A percentile compares a stretch with the other conserved stretches of the same genome.
phyloP scores from a whole-genome alignment of 1,140 invertebrate species.

The Drosophila ohnishii region DNA sequence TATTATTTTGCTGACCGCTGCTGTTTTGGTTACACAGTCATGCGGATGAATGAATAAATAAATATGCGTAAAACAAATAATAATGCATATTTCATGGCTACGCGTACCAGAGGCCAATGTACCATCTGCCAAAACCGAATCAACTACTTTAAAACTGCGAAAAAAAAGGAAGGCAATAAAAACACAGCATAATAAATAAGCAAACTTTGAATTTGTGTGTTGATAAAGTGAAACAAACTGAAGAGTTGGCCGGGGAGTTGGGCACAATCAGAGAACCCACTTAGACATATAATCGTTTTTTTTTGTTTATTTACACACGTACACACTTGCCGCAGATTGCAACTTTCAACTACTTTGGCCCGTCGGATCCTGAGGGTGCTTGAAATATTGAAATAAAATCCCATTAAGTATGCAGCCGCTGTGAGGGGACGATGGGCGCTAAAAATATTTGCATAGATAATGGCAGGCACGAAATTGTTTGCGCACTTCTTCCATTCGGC shows the following conservation, averaged over 20 bases:
- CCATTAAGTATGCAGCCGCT: conserved; percentile 41
- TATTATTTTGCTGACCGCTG: background rate
- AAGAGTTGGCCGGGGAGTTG: background rate
- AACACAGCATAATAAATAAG: conserved; percentile 20
- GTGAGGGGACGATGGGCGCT: conserved; percentile 6
- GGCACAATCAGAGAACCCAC: conserved; percentile 26
- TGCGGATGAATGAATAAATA: conserved; percentile 77
- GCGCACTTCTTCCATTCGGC: conserved; percentile 38
- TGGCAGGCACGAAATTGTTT: conserved; percentile 51
- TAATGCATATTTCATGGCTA: conserved; percentile 65
- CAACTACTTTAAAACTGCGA: conserved; percentile 1
- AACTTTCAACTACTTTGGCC: conserved; percentile 56
- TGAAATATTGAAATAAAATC: conserved; percentile 77
- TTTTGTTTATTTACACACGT: conserved; percentile 32
- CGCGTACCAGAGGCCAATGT: conserved; percentile 28
- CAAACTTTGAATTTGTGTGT: conserved; percentile 25
- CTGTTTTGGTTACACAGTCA: conserved; percentile 35
- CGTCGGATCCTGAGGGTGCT: conserved; percentile 33
- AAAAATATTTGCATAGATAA: conserved; percentile 73
- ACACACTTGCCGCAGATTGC: conserved; percentile 36
- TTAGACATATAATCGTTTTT: conserved; percentile 32
- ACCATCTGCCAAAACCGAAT: conserved; percentile 14
- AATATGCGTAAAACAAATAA: conserved; percentile 71
- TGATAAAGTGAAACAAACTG: conserved; percentile 19
- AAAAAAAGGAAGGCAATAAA: conserved; percentile 7